phyloP scores from a whole-genome alignment of 2,797 vertebrate species.

The Denticeps clupeoides region DNA sequence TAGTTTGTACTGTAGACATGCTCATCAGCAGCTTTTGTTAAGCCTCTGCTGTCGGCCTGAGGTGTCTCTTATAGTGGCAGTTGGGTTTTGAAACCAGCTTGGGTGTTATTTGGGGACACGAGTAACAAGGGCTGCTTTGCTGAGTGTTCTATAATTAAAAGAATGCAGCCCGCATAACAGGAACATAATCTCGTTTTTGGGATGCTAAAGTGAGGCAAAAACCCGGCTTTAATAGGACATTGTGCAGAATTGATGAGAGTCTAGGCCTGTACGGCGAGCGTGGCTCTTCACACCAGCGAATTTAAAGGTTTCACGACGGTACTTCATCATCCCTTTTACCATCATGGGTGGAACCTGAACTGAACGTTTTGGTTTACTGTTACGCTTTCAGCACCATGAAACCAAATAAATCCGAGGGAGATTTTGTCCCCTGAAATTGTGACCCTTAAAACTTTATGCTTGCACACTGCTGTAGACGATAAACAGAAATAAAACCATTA shows the following conservation, averaged over 20 bases:
- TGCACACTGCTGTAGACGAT: slow-evolving; percentile 45
- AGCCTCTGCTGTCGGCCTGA: slow-evolving; percentile 24
- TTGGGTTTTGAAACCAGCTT: slow-evolving; percentile 7
- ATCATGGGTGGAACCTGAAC: slow-evolving; percentile 6
- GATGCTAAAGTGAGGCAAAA: slow-evolving; percentile 14
- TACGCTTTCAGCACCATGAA: slow-evolving; percentile 13
- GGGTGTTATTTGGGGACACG: slow-evolving; percentile 20
- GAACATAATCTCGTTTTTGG: slow-evolving; percentile 32
- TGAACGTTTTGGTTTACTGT: slow-evolving; percentile 20
- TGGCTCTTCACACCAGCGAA: slow-evolving; percentile 1
- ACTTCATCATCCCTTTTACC: slow-evolving; percentile 8
- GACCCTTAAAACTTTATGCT: slow-evolving; percentile 46
- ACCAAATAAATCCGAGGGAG: slow-evolving; percentile 31
- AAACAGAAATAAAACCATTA: slow-evolving; percentile 58
- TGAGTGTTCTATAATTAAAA: slow-evolving; percentile 36
- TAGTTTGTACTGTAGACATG: no score
- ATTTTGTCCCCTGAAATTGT: slow-evolving; percentile 30
- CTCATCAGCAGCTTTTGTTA: background rate
- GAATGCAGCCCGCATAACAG: slow-evolving; percentile 38
- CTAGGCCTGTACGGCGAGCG: slow-evolving; percentile 3
- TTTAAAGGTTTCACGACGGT: slow-evolving; percentile 24
- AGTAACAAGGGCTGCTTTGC: slow-evolving; percentile 12
- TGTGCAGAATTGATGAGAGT: slow-evolving; percentile 13
- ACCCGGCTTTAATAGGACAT: background rate
- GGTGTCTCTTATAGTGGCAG: slow-evolving; percentile 28